Percentiles rank a stretch among this genome's conserved stretches.
These are phyloP conservation scores for Physeter macrocephalus DNA, from an alignment of 2,113 vertebrate species.

Conservation along the genomic window DNA sequence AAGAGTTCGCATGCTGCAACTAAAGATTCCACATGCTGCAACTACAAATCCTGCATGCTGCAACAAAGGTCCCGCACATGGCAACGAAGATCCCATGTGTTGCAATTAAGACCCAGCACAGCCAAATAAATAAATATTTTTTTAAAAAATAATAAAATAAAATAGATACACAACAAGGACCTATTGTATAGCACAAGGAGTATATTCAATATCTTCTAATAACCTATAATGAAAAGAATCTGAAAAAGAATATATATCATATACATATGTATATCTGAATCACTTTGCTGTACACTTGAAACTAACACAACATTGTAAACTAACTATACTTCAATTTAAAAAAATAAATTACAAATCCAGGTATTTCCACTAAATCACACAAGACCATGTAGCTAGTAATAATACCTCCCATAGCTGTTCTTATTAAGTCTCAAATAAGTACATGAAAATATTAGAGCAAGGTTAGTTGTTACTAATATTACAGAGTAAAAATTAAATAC, in stretches of 20 bases:
- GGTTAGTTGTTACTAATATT: not conserved
- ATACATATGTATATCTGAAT: not conserved
- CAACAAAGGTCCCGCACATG: no score
- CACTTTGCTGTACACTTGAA: not conserved
- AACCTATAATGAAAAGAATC: not conserved
- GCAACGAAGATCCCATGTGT: no score
- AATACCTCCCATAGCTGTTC: not conserved
- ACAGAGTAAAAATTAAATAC: not conserved
- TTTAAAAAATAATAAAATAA: not conserved
- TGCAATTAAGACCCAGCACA: no score
- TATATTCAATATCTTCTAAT: not conserved
- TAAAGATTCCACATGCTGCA: no score
- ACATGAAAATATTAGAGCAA: not conserved
- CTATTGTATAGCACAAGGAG: not conserved
- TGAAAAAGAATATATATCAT: not conserved
- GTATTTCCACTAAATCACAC: not conserved
- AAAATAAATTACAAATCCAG: not conserved
- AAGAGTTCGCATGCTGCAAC: no score
- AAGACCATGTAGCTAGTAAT: not conserved
- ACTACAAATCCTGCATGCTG: no score
- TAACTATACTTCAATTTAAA: not conserved
- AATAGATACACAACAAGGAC: not conserved
- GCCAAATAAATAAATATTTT: no score
- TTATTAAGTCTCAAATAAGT: not conserved
- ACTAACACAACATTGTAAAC: not conserved